Evolutionary conservation across 2,797 vertebrate species (phyloP), one percentile per base, ranked within the genome.

Genomic region (Discoglossus pictus): DNA sequence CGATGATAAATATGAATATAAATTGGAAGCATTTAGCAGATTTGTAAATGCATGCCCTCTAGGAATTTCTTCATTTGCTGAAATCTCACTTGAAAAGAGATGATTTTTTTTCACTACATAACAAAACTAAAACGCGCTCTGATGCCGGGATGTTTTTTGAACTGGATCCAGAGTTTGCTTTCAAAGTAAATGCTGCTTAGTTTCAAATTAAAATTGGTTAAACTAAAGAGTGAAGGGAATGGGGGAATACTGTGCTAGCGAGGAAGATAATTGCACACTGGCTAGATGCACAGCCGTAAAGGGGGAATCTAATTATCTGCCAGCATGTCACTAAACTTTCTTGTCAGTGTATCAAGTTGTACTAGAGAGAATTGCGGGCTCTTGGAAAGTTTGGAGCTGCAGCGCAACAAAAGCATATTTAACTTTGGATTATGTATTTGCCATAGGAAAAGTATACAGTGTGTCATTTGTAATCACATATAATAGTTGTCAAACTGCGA

Each of bases 181-280:
- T 60, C 25, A 58, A 35, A 60, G 40, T 47, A 13, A 35, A 21
- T 15, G 34, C 59, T 25, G 44, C 15, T 24, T 24, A 20, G n/a
- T 24, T 50, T 36, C 31, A 61, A 35, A 62, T 39, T 39, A 64
- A 64, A 64, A 43, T 12, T 21, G 17, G 16, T 52, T 42, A 52
- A 51, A 51, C 13, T 51, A 10, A 59, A 34, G 38, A 42, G 18
- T 6, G 7, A 3, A 10, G 38, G 38, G 38, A 42, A 10, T 7
- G 21, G 4, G 48, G 47, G 61, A 63, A 20, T 60, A 46, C 23
- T 27, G 13, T 2, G 2, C 34, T 25, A 10, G 17, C 15, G 17
- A 36, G n/a, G 17, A 52, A 27, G 47, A 60, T 60, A 17, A 60
- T 60, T 46, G 34, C 27, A 44, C 39, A 40, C 23, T 46, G 25